These are phyloP conservation scores for Poicephalus gulielmi DNA, from an alignment of 2,113 vertebrate species.

Conservation along the genomic window DNA sequence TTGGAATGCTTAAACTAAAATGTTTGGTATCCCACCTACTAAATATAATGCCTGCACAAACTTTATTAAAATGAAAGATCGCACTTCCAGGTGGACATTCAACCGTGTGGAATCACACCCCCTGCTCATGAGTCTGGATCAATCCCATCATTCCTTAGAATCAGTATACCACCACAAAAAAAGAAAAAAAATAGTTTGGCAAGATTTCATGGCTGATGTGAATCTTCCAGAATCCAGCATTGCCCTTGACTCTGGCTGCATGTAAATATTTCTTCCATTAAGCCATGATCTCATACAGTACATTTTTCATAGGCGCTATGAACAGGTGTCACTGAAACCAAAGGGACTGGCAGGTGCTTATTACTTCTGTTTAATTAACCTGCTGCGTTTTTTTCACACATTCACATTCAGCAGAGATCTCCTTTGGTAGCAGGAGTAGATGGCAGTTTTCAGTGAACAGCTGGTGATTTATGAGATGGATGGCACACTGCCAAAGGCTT, in stretches of 20 bases:
- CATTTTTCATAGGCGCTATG: not conserved
- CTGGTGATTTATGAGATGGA: not conserved
- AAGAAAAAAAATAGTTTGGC: not conserved
- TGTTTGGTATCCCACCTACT: not conserved
- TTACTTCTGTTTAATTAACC: constrained; percentile 12
- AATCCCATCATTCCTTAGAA: not conserved
- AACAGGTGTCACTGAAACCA: not conserved
- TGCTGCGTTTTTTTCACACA: not conserved
- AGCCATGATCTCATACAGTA: not conserved
- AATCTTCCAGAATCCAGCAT: not conserved
- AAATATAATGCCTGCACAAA: not conserved
- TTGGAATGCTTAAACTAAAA: not conserved
- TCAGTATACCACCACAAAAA: not conserved
- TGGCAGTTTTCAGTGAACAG: not conserved
- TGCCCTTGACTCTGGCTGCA: not conserved
- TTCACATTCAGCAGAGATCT: not conserved
- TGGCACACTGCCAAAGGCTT: not conserved
- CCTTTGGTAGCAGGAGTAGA: not conserved
- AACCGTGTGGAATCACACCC: not conserved
- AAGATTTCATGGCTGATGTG: not conserved
- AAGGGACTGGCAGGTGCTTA: not conserved
- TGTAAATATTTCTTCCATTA: not conserved
- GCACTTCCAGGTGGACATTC: not conserved
- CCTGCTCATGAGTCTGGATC: not conserved
- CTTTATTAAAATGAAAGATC: not conserved